Conservation (phyloP, 2,113 vertebrate genomes). For the Syrmaticus mikado region DNA sequence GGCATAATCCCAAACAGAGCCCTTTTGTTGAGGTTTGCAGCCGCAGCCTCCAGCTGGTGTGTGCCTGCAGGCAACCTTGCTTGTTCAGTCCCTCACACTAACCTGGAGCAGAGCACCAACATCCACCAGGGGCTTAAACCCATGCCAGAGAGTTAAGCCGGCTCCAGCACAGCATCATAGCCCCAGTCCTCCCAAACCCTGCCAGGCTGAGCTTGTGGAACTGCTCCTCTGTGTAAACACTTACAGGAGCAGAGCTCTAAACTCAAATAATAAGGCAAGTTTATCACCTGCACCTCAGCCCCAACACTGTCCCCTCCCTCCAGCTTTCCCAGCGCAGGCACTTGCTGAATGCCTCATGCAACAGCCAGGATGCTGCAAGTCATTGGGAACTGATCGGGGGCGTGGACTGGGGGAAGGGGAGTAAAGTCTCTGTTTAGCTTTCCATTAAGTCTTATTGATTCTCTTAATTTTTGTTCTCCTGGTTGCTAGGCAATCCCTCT, state of each 20-base stretch:
- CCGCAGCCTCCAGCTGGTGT: neutral
- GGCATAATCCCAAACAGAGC: fast-evolving
- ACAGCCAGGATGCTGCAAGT: neutral
- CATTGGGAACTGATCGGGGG: neutral
- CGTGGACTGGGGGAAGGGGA: neutral
- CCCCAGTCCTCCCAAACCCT: neutral
- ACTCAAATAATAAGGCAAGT: neutral
- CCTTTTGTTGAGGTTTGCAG: neutral
- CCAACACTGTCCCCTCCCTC: neutral
- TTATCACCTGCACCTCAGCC: neutral
- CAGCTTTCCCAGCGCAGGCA: neutral
- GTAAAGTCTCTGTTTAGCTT: constrained; percentile 55
- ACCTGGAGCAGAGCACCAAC: neutral
- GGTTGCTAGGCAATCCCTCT: constrained; percentile 69
- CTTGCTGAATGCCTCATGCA: neutral
- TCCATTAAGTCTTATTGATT: constrained; percentile 67
- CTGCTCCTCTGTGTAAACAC: neutral
- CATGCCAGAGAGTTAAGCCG: neutral
- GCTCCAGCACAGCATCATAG: neutral
- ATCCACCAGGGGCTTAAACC: neutral
- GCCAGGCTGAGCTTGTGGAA: neutral
- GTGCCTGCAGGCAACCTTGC: neutral
- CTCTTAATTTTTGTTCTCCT: constrained; percentile 56
- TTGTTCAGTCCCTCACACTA: neutral
- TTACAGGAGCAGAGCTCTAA: neutral